Evolutionary conservation across 1,140 invertebrate genomes (phyloP), one percentile per base, ranked within the genome.

Genomic region (Drosophila orosa): DNA sequence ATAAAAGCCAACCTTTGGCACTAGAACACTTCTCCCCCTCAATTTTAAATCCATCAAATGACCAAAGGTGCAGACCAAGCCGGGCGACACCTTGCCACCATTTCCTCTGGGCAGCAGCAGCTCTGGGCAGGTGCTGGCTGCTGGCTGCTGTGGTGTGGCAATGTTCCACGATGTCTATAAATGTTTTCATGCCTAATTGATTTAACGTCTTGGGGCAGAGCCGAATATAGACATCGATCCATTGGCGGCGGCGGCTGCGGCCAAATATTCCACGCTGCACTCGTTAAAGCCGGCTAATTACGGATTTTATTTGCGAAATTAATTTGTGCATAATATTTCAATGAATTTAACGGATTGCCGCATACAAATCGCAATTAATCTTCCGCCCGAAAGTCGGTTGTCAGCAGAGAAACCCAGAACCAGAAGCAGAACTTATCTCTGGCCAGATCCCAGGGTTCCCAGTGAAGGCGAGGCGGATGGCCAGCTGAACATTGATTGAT

Each of bases 281-380:
- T 74, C 44, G 66, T 79, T 52, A 52, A 59, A 61, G 60, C 44
- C 66, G 27, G 54, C 68, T 80, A 79, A 79, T 81, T 76, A 81
- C 56, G 62, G 56, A 74, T 74, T 69, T 80, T 74, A 52, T 55
- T 82, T 74, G 39, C 50, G 56, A 81, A 86, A 81, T 86, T 61
- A 78, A 85, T 85, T 82, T 86, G 74, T 86, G 82, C 78, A 85
- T 86, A 85, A 85, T 86, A 81, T 86, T 86, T 85, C 78, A 86
- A 82, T 85, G 82, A 86, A 71, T 75, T 85, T 75, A 82, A 82
- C 78, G 82, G 68, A 82, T 78, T 78, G 82, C 57, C 78, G 78
- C 82, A 85, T 78, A 86, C 69, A 81, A 86, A 86, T 82, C 65
- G 69, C 75, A 52, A 85, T 85, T 86, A 74, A 86, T 85, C 82